These are phyloP conservation scores for Cabera pusaria DNA, from an alignment of 2,888 invertebrate species.

Conservation along the genomic window DNA sequence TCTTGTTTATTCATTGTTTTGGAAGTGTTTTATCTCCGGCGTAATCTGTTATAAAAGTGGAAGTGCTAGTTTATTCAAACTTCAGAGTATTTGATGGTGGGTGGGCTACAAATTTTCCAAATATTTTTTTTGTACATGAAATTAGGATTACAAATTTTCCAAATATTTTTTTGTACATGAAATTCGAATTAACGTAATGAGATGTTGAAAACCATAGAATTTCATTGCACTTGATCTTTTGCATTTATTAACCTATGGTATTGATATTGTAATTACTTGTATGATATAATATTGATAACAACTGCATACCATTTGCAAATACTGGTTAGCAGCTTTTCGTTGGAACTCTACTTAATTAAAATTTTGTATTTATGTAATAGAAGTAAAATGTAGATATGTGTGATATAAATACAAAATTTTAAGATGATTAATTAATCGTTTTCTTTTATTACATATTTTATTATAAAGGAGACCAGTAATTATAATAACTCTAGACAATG, in stretches of 20 bases:
- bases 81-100: slow-evolving; percentile 58
- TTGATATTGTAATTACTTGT: slow-evolving; percentile 84
- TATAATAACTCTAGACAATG: slow-evolving; percentile 65
- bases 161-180: slow-evolving; percentile 62
- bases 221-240: slow-evolving; percentile 83
- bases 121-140: slow-evolving; percentile 61
- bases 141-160: slow-evolving; percentile 60
- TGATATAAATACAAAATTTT: slow-evolving; percentile 84
- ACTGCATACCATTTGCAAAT: slow-evolving; percentile 78
- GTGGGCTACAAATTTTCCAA: slow-evolving; percentile 59
- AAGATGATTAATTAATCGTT: slow-evolving; percentile 73
- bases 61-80: slow-evolving; percentile 63
- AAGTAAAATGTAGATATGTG: slow-evolving; percentile 83
- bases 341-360: slow-evolving; percentile 76
- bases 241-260: slow-evolving; percentile 84
- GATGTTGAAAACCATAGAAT: slow-evolving; percentile 58
- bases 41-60: slow-evolving; percentile 67
- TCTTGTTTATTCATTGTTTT: slow-evolving; percentile 81
- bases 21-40: slow-evolving; percentile 79
- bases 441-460: slow-evolving; percentile 76
- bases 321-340: slow-evolving; percentile 81
- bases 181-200: slow-evolving; percentile 58
- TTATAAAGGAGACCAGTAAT: slow-evolving; percentile 74
- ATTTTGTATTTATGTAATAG: slow-evolving; percentile 84
- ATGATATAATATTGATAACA: slow-evolving; percentile 79